These are phyloP conservation scores for Gobio gobio DNA, from an alignment of 2,113 vertebrate genomes.

Conservation along the genomic window DNA sequence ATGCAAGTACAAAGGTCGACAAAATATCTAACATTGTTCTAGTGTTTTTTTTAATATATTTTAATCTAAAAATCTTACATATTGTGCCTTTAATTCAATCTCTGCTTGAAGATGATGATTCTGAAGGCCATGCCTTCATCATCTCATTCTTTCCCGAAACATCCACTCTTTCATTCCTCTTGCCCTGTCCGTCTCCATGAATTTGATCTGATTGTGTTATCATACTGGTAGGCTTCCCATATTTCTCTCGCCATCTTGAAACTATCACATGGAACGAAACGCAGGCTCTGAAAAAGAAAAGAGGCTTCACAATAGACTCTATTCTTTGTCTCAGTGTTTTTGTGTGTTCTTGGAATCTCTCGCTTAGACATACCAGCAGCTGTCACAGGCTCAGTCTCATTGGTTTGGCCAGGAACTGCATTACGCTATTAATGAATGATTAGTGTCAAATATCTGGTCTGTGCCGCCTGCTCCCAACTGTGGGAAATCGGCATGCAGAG, in stretches of 20 bases:
- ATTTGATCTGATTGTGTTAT: slow-evolving; percentile 31
- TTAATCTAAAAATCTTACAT: too few species aligned
- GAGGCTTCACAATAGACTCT: slow-evolving; percentile 42
- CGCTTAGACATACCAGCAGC: slow-evolving; percentile 71
- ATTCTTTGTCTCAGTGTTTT: slow-evolving; percentile 39
- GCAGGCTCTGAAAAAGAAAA: slow-evolving; percentile 37
- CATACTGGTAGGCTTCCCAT: slow-evolving; percentile 9
- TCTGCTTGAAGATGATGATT: background rate
- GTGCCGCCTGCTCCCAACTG: slow-evolving; percentile 68
- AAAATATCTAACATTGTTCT: too few species aligned
- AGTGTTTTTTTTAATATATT: too few species aligned
- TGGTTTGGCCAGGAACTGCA: slow-evolving; percentile 61
- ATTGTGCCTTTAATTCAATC: background rate
- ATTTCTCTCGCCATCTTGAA: slow-evolving; percentile 46
- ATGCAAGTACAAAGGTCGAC: too few species aligned
- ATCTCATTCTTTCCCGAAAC: background rate
- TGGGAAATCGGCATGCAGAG: slow-evolving; percentile 73
- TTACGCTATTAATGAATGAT: slow-evolving; percentile 78
- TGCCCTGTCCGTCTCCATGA: slow-evolving; percentile 22
- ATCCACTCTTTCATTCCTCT: slow-evolving; percentile 32
- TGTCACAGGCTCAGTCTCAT: slow-evolving; percentile 67
- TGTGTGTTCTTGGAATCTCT: slow-evolving; percentile 65
- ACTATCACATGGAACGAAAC: slow-evolving; percentile 24
- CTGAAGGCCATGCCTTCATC: background rate
- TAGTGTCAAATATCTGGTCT: slow-evolving; percentile 80